Conservation (phyloP, 1,140 invertebrate genomes). For the Apis florea region DNA sequence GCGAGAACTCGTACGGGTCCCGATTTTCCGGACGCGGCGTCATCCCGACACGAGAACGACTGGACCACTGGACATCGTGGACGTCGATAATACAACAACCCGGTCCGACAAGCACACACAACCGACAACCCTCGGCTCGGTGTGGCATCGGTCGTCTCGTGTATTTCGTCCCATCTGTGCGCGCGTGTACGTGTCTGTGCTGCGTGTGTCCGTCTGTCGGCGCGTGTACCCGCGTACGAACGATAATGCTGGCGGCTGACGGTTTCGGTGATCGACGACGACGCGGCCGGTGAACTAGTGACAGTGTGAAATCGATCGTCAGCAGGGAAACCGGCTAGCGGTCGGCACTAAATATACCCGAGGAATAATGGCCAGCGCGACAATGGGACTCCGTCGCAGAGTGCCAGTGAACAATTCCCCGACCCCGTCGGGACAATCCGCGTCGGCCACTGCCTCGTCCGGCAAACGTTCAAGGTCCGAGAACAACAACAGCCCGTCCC, state of each 20-base stretch:
- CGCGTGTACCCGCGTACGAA: slow-evolving; percentile 1
- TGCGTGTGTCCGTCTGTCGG: slow-evolving; percentile 16
- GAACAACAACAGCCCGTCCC: slow-evolving; percentile 79
- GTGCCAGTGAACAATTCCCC: slow-evolving; percentile 74
- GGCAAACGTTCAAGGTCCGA: slow-evolving; percentile 77
- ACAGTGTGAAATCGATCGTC: slow-evolving; percentile 45
- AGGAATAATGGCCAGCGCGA: slow-evolving; percentile 75
- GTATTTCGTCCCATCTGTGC: slow-evolving; percentile 1
- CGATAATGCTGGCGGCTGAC: slow-evolving; percentile 40
- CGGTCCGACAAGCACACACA: background rate
- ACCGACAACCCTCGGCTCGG: background rate
- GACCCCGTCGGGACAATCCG: slow-evolving; percentile 59
- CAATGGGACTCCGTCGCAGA: slow-evolving; percentile 78
- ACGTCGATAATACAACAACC: slow-evolving; percentile 15
- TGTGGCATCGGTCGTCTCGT: background rate
- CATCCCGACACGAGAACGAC: slow-evolving; percentile 20
- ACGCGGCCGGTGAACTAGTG: slow-evolving; percentile 42
- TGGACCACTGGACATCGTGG: background rate
- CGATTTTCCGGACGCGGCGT: slow-evolving; percentile 3
- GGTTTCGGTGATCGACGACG: slow-evolving; percentile 44
- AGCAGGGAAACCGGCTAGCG: slow-evolving; percentile 18
- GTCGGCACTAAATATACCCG: slow-evolving; percentile 25
- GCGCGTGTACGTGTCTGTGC: background rate
- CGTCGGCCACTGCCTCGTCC: slow-evolving; percentile 55
- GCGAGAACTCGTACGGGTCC: slow-evolving; percentile 1